Percentiles rank a stretch among this genome's conserved stretches.
phyloP scores from a whole-genome alignment of 2,113 vertebrate genomes.

The Thalassarche chlororhynchos region DNA sequence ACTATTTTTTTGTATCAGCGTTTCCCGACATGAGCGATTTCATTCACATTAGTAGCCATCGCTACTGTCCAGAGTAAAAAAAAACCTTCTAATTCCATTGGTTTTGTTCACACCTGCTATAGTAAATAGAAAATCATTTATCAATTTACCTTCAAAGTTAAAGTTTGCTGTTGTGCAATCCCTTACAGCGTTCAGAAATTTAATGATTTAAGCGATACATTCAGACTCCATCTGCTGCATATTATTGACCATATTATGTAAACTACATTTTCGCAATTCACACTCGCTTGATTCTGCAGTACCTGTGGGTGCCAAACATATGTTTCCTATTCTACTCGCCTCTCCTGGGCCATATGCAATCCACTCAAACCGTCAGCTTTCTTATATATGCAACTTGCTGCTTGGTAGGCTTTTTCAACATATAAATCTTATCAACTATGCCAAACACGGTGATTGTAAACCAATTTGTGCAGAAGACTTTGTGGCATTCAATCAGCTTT shows the following conservation, averaged over 20 bases:
- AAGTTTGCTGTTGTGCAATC: background rate
- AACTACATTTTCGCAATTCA: constrained; percentile 47
- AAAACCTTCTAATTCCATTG: background rate
- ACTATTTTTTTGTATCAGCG: background rate
- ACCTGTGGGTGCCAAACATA: constrained; percentile 63
- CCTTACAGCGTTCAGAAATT: background rate
- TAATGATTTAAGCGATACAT: background rate
- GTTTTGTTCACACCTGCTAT: background rate
- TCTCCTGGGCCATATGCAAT: constrained; percentile 40
- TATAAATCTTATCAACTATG: background rate
- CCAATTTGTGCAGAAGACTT: too few species aligned
- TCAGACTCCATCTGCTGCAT: constrained; percentile 52
- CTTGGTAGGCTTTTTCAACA: background rate
- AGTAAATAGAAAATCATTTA: background rate
- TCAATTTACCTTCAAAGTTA: background rate
- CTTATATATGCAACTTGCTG: background rate
- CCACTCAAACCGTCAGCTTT: background rate
- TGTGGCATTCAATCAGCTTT: background rate
- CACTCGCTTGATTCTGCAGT: constrained; percentile 36
- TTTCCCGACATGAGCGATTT: background rate
- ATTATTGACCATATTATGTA: constrained; percentile 59
- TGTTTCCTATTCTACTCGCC: constrained; percentile 44
- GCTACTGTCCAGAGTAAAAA: background rate
- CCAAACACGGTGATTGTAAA: background rate
- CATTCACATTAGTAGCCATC: background rate